Conservation (phyloP, 64 coral and sea anemone species). For the Montipora foliosa region DNA sequence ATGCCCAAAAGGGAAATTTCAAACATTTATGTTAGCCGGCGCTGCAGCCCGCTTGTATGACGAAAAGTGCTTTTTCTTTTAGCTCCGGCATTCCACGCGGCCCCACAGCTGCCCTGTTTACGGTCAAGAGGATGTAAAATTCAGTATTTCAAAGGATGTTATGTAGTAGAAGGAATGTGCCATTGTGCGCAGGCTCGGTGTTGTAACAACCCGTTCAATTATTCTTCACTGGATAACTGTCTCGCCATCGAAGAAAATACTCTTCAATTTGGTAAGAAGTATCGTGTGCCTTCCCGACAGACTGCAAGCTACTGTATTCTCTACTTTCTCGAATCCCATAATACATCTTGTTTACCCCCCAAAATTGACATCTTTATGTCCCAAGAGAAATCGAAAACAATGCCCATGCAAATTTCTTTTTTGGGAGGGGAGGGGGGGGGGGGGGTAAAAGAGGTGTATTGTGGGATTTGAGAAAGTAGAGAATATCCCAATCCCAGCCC, state of each 20-base stretch:
- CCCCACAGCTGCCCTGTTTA: slow-evolving; percentile 11
- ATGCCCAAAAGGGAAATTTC: too few species aligned
- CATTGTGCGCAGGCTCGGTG: slow-evolving; percentile 37
- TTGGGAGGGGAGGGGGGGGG: too few species aligned
- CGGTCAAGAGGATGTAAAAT: neutral
- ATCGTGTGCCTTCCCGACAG: neutral
- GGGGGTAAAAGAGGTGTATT: too few species aligned
- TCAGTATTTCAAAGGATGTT: slow-evolving; percentile 30
- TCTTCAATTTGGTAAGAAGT: slow-evolving; percentile 31
- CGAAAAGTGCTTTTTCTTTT: neutral
- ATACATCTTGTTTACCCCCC: too few species aligned
- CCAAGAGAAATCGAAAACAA: too few species aligned
- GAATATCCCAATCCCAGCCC: too few species aligned
- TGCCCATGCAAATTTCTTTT: too few species aligned
- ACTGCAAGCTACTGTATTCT: too few species aligned
- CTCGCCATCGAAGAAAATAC: slow-evolving; percentile 35
- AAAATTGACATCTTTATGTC: too few species aligned
- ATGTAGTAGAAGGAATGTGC: slow-evolving; percentile 21
- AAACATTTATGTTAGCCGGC: too few species aligned
- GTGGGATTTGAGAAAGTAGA: too few species aligned
- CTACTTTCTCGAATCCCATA: too few species aligned
- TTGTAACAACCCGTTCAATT: slow-evolving; percentile 64
- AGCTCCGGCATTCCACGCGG: slow-evolving; percentile 1
- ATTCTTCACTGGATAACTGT: slow-evolving; percentile 45
- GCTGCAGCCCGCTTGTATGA: neutral